Percentiles rank a stretch among this genome's conserved stretches.
Evolutionary conservation across 2,888 invertebrate genomes (phyloP).

Genomic region (Chydorus sphaericus): DNA sequence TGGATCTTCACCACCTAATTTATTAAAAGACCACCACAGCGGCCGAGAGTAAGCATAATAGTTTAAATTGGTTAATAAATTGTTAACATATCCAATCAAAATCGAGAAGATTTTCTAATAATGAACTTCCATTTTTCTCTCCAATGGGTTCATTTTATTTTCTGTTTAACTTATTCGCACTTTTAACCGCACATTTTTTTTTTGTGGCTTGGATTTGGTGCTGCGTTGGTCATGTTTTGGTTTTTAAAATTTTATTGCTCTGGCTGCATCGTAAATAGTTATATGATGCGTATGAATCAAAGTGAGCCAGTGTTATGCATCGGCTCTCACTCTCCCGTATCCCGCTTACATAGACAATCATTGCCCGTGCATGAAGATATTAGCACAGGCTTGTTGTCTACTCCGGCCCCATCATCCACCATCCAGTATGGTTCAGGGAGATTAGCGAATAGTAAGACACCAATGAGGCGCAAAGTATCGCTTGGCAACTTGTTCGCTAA

Average conservation of each 20-base stretch:
- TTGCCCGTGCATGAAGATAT: slow-evolving; percentile 1
- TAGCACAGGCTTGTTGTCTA: neutral
- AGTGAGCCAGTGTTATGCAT: slow-evolving; percentile 7
- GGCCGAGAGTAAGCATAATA: slow-evolving; percentile 14
- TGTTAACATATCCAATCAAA: neutral
- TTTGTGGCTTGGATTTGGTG: neutral
- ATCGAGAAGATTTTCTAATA: too few species aligned
- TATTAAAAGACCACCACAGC: slow-evolving; percentile 14
- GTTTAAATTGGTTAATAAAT: neutral
- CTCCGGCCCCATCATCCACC: neutral
- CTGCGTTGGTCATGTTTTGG: neutral
- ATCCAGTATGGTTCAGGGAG: neutral
- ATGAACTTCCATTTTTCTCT: neutral
- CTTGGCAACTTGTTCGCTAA: neutral
- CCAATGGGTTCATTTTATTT: slow-evolving; percentile 2
- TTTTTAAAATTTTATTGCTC: neutral
- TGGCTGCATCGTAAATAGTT: too few species aligned
- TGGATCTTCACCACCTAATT: neutral
- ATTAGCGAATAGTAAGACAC: neutral
- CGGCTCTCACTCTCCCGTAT: neutral
- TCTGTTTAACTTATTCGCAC: slow-evolving; percentile 15
- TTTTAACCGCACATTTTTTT: neutral
- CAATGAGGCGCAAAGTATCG: neutral
- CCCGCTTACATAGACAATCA: neutral
- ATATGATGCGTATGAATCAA: slow-evolving; percentile 4